These are phyloP conservation scores for Embidobia sp. DNA, from an alignment of 2,888 invertebrate genomes.

Conservation along the genomic window DNA sequence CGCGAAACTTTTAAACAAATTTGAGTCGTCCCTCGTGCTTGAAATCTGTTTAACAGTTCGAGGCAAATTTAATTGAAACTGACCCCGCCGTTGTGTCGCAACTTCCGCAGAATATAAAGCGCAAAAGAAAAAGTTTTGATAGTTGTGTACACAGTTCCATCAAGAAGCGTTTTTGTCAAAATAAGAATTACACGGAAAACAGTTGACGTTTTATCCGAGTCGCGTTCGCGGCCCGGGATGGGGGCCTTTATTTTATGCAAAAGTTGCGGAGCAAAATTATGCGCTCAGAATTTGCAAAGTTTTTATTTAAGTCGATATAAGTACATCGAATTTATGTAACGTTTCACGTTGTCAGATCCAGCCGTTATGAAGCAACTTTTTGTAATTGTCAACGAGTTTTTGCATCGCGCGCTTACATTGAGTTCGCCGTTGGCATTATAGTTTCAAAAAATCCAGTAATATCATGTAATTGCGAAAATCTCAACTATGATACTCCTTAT, in stretches of 20 bases:
- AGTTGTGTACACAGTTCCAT: constrained; percentile 41
- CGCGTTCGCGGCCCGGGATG: not conserved
- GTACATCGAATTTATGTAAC: constrained; percentile 9
- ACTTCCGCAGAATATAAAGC: constrained; percentile 49
- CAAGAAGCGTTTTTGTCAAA: constrained; percentile 41
- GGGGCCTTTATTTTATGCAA: constrained; percentile 29
- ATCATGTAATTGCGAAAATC: too few relatives aligned
- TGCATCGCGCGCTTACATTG: too few relatives aligned
- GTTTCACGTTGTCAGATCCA: not conserved
- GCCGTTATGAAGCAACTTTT: too few relatives aligned
- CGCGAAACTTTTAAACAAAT: constrained; percentile 54
- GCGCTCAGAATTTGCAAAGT: constrained; percentile 2
- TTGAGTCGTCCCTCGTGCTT: constrained; percentile 31
- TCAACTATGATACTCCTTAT: too few relatives aligned
- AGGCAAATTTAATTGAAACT: constrained; percentile 57
- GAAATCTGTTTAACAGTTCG: constrained; percentile 52
- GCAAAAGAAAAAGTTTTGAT: constrained; percentile 42
- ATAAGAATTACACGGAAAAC: constrained; percentile 28
- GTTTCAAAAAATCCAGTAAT: too few relatives aligned
- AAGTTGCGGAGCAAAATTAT: constrained; percentile 28
- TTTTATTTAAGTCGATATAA: constrained; percentile 26
- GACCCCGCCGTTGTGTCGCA: constrained; percentile 46
- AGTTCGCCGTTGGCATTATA: too few relatives aligned
- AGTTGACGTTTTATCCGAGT: constrained; percentile 26
- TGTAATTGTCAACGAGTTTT: too few relatives aligned